Evolutionary conservation across 2,113 vertebrate genomes (phyloP), one percentile per base, ranked within the genome.

Genomic region (Hippolais icterina): DNA sequence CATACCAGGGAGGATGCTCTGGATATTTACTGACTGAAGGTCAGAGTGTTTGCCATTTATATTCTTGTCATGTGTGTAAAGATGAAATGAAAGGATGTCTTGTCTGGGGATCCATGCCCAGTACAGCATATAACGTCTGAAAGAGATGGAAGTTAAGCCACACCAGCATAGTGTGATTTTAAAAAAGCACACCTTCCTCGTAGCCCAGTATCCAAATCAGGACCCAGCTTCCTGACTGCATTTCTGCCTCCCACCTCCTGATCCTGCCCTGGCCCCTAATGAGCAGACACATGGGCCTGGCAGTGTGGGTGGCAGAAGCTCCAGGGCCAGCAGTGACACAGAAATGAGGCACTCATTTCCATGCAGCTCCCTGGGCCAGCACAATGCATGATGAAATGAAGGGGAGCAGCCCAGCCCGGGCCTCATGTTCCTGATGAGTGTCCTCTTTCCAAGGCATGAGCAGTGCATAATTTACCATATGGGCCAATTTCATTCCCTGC

Each of bases 391-490:
- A 41, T 6, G 52, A 84, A 61, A 54, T 23, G 22, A 59, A 17
- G 4, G 11, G 49, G 82, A 78, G 72, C 37, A n/a, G 81, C 87
- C 83, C 69, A 87, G 3, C 44, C n/a, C 64, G 76, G 46, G 33
- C 57, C 41, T 60, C 8, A 0, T 20, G 35, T 27, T 75, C 41
- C 70, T 68, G 54, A 27, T 41, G 61, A 75, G 69, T 3, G 7
- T 37, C 47, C n/a, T 71, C 70, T 79, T 87, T 49, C 53, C 59
- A n/a, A 72, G 44, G 49, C 1, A 3, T 9, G 47, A 60, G 37
- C 2, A 1, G 9, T 39, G 24, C 1, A 0, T 49, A 39, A 84
- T 79, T 87, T 75, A 61, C 28, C 0, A 1, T 12, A 15, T 1
- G 12, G 37, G 35, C 25, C 47, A 76, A 49, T 50, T 50, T 74